Base-by-base conservation (phyloP, 1,140 invertebrate species). In the Drosophila auraria region DNA sequence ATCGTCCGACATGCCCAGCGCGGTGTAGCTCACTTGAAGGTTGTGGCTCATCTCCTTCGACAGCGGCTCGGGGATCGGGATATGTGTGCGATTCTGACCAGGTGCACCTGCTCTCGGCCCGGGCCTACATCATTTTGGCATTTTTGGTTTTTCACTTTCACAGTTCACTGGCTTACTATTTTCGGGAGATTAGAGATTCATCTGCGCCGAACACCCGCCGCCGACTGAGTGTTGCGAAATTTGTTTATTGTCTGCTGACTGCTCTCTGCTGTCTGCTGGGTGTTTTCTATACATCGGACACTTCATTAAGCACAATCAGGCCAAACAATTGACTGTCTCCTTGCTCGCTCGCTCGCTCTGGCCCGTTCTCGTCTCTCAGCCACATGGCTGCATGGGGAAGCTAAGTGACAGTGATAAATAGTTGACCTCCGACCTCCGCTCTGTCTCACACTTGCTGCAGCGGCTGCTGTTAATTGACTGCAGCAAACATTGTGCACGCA, bases 1-100 rank as follows among this genome's bases (percentile, higher is more conserved):
- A 82, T 92, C 91, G 81, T 92, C 93, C 78, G 91, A 92, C 92
- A 91, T 93, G 83, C 79, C 91, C 83, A 92, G 75, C 73, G 92
- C 90, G 82, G 87, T 92, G 61, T 93, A 93, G 76, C 86, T 93
- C 36, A 93, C 92, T 80, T 92, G 78, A 65, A 92, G 91, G 62
- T 92, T 92, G 40, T 92, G 91, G 80, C 84, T 92, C 92, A 93
- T 93, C 76, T 84, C 89, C 71, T 66, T 56, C 30, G 38, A 20
- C 25, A 49, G 44, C 57, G 58, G 14, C 40, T 33, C 70, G 71
- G 30, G 38, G 11, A 20, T 53, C n/a, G 49, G 62, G 72, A 81
- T 83, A 87, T 87, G 77, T 65, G 58, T 51, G 54, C 57, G 75
- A 87, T 87, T 60, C 65, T 25, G 58, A 59, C 50, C 50, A 20